These are phyloP conservation scores for Euplagia quadripunctaria DNA, from an alignment of 2,888 invertebrate genomes.

Conservation along the genomic window DNA sequence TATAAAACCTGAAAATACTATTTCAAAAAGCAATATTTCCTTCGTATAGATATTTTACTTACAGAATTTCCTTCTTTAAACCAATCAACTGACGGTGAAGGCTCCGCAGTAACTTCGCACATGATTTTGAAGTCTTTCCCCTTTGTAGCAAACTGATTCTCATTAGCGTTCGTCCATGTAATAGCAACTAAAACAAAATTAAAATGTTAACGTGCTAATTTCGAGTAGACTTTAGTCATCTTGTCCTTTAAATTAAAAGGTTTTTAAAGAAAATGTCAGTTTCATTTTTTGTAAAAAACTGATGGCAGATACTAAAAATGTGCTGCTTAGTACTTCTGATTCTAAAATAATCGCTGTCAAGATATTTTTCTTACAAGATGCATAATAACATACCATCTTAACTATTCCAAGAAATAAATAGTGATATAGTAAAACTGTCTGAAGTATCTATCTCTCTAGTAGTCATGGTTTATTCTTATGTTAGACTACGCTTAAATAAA, in stretches of 20 bases:
- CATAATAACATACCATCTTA: no score
- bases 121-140: constrained; percentile 92
- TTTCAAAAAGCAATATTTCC: background rate
- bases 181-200: constrained; percentile 90
- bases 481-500: no score
- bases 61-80: constrained; percentile 91
- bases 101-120: constrained; percentile 95
- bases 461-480: no score
- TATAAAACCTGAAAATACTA: background rate
- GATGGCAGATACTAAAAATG: no score
- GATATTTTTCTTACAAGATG: no score
- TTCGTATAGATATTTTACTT: constrained; percentile 54
- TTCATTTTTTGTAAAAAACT: no score
- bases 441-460: no score
- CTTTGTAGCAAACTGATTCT: constrained; percentile 93
- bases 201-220: constrained; percentile 1
- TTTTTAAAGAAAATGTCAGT: background rate
- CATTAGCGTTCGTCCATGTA: constrained; percentile 95
- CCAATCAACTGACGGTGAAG: constrained; percentile 95
- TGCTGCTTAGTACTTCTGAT: no score
- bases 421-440: no score
- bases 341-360: no score
- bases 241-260: background rate
- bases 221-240: background rate
- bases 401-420: no score